Conservation (phyloP, 2,113 vertebrate genomes). For the Ceyx cyanopectus region DNA sequence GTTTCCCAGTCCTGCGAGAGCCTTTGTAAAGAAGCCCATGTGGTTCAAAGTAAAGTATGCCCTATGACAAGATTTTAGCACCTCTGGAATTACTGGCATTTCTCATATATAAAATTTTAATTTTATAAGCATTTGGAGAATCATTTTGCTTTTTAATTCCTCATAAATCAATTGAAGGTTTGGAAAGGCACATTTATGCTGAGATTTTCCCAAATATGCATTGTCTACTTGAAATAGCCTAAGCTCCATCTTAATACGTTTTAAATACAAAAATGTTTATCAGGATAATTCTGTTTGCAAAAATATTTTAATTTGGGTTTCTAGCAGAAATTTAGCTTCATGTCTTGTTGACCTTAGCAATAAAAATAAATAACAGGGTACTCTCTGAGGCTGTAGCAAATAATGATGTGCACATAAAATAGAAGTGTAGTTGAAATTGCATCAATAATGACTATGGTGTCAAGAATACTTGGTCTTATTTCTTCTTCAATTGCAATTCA, state of each 20-base stretch:
- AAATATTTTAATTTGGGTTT: background rate
- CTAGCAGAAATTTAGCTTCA: background rate
- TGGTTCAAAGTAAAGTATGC: background rate
- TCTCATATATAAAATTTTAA: background rate
- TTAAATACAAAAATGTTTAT: background rate
- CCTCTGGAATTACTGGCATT: background rate
- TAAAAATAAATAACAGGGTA: background rate
- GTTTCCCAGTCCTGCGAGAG: background rate
- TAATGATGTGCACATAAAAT: background rate
- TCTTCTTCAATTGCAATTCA: background rate
- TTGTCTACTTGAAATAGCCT: background rate
- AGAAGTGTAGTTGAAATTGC: background rate
- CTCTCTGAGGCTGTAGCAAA: background rate
- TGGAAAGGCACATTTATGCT: background rate
- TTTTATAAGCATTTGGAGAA: background rate
- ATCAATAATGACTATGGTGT: background rate
- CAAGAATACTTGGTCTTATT: background rate
- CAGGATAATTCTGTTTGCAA: background rate
- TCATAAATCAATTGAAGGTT: background rate
- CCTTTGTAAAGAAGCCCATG: background rate
- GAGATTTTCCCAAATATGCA: background rate
- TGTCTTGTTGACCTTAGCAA: background rate
- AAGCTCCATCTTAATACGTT: background rate
- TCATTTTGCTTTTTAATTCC: background rate
- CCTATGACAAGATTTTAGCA: background rate